phyloP scores from a whole-genome alignment of 2,888 invertebrate species.

The Pandemis corylana region DNA sequence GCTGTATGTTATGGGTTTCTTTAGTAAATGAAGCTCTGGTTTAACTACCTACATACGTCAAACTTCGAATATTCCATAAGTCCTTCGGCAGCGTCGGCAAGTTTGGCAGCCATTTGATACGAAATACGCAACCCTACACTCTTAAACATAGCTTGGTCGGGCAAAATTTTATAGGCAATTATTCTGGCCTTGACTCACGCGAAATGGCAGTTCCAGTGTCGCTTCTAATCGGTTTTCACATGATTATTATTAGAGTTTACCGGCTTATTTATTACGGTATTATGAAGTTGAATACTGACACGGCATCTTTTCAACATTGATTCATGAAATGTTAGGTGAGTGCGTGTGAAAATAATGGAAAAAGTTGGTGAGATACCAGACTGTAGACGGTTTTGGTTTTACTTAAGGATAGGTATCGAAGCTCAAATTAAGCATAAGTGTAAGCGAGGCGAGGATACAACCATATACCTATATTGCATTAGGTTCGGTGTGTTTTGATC shows the following conservation, averaged over 20 bases:
- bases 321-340: background rate
- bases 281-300: background rate
- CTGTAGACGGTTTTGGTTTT: no score
- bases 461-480: no score
- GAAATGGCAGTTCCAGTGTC: background rate
- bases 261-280: background rate
- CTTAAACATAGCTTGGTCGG: background rate
- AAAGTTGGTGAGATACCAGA: no score
- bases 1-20: background rate
- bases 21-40: background rate
- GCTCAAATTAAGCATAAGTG: no score
- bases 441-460: no score
- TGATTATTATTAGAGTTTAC: background rate
- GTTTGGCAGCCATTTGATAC: background rate
- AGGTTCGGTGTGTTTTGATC: no score
- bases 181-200: background rate
- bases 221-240: slow-evolving; percentile 5
- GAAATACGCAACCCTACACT: background rate
- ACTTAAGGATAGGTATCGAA: no score
- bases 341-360: no score
- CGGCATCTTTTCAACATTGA: background rate
- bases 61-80: background rate
- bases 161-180: slow-evolving; percentile 2
- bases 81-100: background rate
- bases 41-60: background rate